Base-by-base conservation (phyloP, 1,140 invertebrate genomes). In the Phocides pigmalion region DNA sequence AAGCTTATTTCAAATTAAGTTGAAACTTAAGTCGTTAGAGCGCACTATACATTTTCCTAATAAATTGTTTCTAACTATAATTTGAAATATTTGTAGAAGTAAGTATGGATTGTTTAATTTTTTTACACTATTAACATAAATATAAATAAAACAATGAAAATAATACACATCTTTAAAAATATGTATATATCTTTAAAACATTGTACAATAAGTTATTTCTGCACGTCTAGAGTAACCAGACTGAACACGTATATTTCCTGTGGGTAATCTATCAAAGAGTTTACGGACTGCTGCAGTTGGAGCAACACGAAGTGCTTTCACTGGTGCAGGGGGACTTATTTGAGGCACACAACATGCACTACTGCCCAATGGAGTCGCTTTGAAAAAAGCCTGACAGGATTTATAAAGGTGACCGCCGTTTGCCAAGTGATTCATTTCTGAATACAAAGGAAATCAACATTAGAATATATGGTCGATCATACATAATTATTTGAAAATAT, bases 361-460 rank as follows among this genome's bases (percentile, higher is more conserved):
- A 63, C 64, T 11, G 5, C 56, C 42, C 28, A 59, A 3, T 22
- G 82, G 74, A 5, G 75, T 79, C 4, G 79, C 79, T 37, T 76
- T 81, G 35, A 79, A 84, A 20, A 70, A 22, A 14, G 68, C 72
- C 47, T 50, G 71, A 49, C 74, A 81, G 14, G 65, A 74, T 15
- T 73, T 75, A 5, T 63, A 62, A 15, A 82, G 49, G 41, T 41
- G n/a, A n/a, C 79, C 79, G 14, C 76, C 79, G 49, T 69, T 72
- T 22, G 75, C 70, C 16, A 84, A 32, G 49, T 74, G 64, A 70
- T 82, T 84, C 80, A 82, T 82, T 53, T 64, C 72, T 46, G 16
- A 53, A 54, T 20, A 53, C 22, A 39, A 56, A 47, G 0, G 28
- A 32, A 1, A 11, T 22, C 2, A 5, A 22, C 20, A 22, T 22